A percentile compares a stretch with the other conserved stretches of the same genome.
Evolutionary conservation across 2,888 invertebrate genomes (phyloP).

Genomic region (Sympetrum striolatum): DNA sequence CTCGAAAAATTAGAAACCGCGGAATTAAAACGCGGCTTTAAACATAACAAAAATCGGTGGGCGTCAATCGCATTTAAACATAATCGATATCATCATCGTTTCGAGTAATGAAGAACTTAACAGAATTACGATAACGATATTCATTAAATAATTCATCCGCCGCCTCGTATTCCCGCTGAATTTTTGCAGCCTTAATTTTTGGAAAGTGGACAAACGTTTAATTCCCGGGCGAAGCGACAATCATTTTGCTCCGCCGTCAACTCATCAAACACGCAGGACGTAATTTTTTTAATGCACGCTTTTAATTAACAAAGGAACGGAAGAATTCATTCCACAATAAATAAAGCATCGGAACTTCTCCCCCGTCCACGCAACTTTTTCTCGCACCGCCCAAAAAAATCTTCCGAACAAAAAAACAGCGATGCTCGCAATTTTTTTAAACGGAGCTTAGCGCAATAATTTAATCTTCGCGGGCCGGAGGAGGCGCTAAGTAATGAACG

Average conservation of each 20-base stretch:
- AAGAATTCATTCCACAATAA: neutral
- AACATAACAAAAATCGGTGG: no score
- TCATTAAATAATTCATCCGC: no score
- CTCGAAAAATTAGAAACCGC: no score
- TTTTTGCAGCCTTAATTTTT: no score
- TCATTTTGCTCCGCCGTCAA: neutral
- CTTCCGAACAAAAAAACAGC: neutral
- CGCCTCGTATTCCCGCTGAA: no score
- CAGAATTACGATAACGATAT: no score
- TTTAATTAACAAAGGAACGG: neutral
- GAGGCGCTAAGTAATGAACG: conserved; percentile 34
- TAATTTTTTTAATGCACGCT: neutral
- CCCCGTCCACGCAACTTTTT: neutral
- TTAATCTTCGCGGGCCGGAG: neutral
- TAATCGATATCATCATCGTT: no score
- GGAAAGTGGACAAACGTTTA: no score
- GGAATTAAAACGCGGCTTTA: no score
- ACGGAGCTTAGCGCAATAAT: conserved; percentile 20
- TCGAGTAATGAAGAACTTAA: no score
- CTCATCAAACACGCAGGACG: neutral
- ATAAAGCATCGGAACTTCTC: neutral
- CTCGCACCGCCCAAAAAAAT: neutral
- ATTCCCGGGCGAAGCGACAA: neutral
- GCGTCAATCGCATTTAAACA: no score
- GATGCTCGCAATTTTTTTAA: neutral